Evolutionary conservation across 1,140 invertebrate species (phyloP).

Genomic region (Calliphora vicina): DNA sequence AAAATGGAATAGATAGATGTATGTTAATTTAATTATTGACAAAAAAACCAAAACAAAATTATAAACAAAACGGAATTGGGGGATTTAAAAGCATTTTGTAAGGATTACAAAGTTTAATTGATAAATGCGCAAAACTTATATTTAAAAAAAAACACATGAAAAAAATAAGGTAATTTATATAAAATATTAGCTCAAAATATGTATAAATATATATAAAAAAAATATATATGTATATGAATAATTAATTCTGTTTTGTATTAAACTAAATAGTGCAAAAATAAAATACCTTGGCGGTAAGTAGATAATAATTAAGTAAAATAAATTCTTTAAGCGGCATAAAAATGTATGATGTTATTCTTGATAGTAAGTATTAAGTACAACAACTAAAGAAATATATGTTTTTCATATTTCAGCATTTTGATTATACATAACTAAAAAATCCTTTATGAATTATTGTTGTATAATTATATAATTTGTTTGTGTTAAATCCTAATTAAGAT

Average conservation of each 20-base stretch:
- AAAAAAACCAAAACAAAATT: neutral
- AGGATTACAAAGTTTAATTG: neutral
- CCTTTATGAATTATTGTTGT: no score
- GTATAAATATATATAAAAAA: neutral
- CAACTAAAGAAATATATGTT: no score
- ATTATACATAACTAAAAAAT: no score
- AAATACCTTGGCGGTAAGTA: slow-evolving; percentile 5
- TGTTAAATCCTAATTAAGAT: no score
- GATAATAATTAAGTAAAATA: neutral
- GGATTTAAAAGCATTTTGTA: neutral
- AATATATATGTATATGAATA: neutral
- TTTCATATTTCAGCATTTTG: no score
- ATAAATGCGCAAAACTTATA: neutral
- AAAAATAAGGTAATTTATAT: neutral
- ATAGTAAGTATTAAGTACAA: neutral
- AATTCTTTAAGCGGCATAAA: neutral
- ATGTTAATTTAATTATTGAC: no score
- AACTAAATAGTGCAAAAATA: neutral
- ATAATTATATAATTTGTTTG: no score
- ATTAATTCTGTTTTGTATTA: neutral
- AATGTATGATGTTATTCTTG: no score
- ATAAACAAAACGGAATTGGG: neutral
- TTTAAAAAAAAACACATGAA: neutral
- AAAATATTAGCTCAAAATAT: neutral
- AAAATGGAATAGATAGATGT: neutral